Conservation (phyloP, 1,140 invertebrate genomes). For the Drosophila sp. region DNA sequence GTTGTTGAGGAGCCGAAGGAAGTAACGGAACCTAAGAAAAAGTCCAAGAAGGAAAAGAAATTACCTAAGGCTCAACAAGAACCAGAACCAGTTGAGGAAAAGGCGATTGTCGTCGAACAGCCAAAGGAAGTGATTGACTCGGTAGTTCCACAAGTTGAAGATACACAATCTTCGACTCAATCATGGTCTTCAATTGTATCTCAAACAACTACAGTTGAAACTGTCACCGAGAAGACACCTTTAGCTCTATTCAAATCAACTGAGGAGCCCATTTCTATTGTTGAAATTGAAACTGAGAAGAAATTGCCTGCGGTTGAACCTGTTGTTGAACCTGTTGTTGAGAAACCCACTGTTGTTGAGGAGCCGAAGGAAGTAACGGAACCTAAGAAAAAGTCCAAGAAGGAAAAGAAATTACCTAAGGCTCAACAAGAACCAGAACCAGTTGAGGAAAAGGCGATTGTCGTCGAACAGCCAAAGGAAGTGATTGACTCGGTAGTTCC, state of each 20-base stretch:
- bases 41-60: conserved; percentile 45
- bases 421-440: neutral
- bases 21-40: conserved; percentile 25
- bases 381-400: conserved; percentile 43
- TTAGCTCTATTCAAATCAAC: too few species aligned
- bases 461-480: neutral
- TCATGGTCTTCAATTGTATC: conserved; percentile 53
- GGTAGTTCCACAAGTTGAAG: neutral
- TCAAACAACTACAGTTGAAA: conserved; percentile 13
- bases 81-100: conserved; percentile 4
- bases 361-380: conserved; percentile 18
- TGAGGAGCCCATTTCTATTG: neutral
- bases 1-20: neutral
- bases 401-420: conserved; percentile 33
- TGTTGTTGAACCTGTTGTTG: neutral
- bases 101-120: neutral
- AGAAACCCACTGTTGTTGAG: neutral
- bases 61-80: neutral
- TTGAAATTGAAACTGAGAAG: neutral
- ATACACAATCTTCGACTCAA: neutral
- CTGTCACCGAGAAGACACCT: neutral
- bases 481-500: neutral
- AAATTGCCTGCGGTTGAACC: too few species aligned
- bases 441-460: neutral
- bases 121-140: neutral